phyloP scores from a whole-genome alignment of 2,113 vertebrate genomes.

The Actenoides hombroni region DNA sequence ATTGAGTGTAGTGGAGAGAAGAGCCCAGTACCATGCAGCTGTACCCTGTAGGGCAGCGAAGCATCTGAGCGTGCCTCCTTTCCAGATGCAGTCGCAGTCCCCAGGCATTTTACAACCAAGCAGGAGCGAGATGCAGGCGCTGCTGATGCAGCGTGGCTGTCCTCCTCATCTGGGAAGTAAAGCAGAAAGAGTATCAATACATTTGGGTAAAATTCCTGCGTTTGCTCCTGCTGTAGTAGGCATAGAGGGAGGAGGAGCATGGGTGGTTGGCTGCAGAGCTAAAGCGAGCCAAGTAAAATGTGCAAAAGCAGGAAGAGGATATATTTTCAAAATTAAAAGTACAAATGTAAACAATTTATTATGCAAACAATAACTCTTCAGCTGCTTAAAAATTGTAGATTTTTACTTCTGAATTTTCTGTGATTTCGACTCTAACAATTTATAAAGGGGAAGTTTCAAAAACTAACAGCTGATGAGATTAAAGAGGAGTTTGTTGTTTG shows the following conservation, averaged over 20 bases:
- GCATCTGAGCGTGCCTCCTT: not conserved
- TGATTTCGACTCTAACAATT: not conserved
- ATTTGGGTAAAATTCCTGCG: not conserved
- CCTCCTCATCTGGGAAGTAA: not conserved
- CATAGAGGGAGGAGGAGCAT: not conserved
- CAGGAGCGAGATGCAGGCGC: not conserved
- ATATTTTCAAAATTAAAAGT: not conserved
- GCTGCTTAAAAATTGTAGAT: not conserved
- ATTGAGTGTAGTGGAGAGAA: not conserved
- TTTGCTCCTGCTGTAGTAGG: not conserved
- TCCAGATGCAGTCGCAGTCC: not conserved
- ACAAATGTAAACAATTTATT: not conserved
- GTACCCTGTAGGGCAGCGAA: not conserved
- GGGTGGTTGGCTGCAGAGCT: not conserved
- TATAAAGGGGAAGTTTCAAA: not conserved
- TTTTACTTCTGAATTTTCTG: not conserved
- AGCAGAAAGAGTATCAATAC: not conserved
- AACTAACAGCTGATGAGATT: not conserved
- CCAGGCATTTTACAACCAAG: not conserved
- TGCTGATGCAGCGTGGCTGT: not conserved
- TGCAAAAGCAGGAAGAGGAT: not conserved
- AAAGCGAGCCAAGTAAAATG: not conserved
- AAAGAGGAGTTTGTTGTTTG: not conserved
- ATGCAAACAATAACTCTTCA: not conserved
- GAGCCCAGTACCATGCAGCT: too few relatives aligned